Evolutionary conservation across 2,113 vertebrate genomes (phyloP), one percentile per base, ranked within the genome.

Genomic region (Willisornis vidua): DNA sequence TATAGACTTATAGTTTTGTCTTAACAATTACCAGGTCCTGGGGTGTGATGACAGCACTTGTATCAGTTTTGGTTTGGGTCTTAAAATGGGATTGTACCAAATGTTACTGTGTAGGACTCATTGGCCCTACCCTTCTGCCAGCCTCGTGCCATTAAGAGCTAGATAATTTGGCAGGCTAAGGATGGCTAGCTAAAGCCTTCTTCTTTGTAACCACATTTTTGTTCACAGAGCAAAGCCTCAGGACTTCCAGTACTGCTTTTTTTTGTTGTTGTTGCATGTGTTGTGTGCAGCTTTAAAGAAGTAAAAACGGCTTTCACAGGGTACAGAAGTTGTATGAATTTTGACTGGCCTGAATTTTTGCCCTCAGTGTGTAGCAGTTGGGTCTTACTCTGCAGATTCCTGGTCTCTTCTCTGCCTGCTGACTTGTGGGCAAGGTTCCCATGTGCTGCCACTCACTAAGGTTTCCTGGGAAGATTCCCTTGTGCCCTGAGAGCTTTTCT

Each of bases 381-480:
- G 57, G 28, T 59, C 26, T 84, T 70, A 46, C 43, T 41, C 25
- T 54, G 33, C 25, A 16, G 59, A 43, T 48, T 31, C 14, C 9
- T 43, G 8, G 7, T 82, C 35, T 87, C 49, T 65, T 45, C 67
- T 73, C n/a, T 49, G n/a, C 67, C 71, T 63, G 33, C 26, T 93
- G 67, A 43, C 33, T 74, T 26, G 3, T 45, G 41, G 28, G 82
- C 19, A 80, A 75, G 46, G 17, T 71, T 96, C 43, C 48, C 29
- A 3, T 6, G 45, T 43, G 67, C 55, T 93, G 45, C 66, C n/a
- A 43, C 24, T 79, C 31, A 35, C 28, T 1, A 4, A 4, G 35
- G 45, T 90, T 95, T 91, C 63, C 80, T 90, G 59, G 54, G 45
- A 85, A 73, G 37, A 35, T 16, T 87, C 51, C 35, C 16, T 83